Conservation (phyloP, 2,797 vertebrate genomes). For the Rhinichthys osculus region DNA sequence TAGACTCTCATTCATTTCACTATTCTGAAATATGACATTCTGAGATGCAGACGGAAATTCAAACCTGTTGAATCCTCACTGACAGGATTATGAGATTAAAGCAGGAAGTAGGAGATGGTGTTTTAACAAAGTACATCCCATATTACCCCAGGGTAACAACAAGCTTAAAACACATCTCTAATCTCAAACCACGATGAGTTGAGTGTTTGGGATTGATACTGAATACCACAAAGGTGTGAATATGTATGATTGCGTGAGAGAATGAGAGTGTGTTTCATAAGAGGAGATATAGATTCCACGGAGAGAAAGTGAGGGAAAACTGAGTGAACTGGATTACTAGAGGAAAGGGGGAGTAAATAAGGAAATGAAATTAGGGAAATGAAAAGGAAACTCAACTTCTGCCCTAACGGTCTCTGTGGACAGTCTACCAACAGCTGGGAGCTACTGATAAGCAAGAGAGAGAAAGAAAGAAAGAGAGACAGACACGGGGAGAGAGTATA, state of each 20-base stretch:
- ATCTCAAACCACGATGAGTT: conserved; percentile 27
- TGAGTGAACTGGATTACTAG: conserved; percentile 56
- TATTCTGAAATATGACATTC: conserved; percentile 9
- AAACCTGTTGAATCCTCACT: conserved; percentile 26
- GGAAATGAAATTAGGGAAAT: conserved; percentile 70
- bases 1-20: not conserved
- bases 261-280: conserved; percentile 7
- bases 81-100: conserved; percentile 44
- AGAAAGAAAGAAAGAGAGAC: not conserved
- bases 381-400: conserved; percentile 69
- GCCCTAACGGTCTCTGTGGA: conserved; percentile 71
- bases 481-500: conserved; percentile 8
- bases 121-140: conserved; percentile 16
- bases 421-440: conserved; percentile 75
- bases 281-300: conserved; percentile 46
- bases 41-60: not conserved
- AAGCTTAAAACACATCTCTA: conserved; percentile 30
- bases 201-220: conserved; percentile 5
- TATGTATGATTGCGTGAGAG: not conserved
- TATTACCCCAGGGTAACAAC: not conserved
- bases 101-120: conserved; percentile 19
- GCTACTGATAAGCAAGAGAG: conserved; percentile 76
- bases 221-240: conserved; percentile 6
- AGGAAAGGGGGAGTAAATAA: conserved; percentile 61
- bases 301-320: conserved; percentile 53